These are phyloP conservation scores for Luscinia megarhynchos DNA, from an alignment of 2,797 vertebrate genomes.

Conservation along the genomic window DNA sequence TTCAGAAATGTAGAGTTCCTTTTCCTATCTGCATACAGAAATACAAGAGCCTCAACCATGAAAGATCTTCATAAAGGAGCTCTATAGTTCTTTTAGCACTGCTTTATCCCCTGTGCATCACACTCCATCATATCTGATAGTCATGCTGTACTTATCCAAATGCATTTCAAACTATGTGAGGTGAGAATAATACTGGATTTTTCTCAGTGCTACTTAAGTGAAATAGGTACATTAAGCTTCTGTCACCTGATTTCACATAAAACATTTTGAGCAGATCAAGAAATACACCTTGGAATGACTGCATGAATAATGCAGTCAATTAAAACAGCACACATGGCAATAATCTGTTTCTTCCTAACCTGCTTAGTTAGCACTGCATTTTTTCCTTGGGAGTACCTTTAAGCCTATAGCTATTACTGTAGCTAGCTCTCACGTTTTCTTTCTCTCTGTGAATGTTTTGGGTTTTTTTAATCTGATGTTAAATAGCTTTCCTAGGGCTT, in stretches of 20 bases:
- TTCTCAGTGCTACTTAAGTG: background rate
- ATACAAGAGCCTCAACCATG: background rate
- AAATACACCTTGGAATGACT: slow-evolving; percentile 14
- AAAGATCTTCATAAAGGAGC: background rate
- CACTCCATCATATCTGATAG: background rate
- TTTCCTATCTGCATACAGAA: background rate
- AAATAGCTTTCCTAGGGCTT: slow-evolving; percentile 2
- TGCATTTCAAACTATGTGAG: background rate
- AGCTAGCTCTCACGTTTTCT: background rate
- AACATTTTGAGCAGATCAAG: background rate
- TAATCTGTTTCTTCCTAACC: background rate
- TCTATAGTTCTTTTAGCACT: background rate
- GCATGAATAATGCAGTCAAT: background rate
- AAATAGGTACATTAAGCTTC: background rate
- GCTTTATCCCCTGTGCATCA: background rate
- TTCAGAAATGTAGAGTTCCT: background rate
- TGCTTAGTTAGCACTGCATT: slow-evolving; percentile 10
- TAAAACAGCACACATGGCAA: background rate
- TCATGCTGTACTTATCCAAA: background rate
- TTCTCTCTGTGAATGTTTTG: background rate
- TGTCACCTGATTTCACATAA: background rate
- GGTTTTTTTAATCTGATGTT: background rate
- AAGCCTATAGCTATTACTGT: background rate
- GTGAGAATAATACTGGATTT: background rate
- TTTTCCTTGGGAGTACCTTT: background rate